A percentile compares a stretch with the other conserved stretches of the same genome.
phyloP scores from a whole-genome alignment of 2,797 vertebrate species.

The Percopsis omiscomaycus region DNA sequence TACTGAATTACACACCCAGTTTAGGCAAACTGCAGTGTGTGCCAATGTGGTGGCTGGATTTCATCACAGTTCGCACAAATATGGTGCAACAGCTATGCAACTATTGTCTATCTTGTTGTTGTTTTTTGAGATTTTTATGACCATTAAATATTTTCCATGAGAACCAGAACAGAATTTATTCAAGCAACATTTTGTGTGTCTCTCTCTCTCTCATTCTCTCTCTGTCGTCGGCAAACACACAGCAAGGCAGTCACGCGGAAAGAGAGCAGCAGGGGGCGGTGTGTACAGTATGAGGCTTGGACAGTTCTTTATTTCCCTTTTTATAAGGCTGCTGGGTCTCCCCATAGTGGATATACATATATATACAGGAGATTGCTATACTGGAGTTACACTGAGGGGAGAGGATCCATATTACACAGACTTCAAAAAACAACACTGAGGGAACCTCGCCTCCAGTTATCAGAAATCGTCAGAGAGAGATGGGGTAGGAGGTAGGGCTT shows the following conservation, averaged over 20 bases:
- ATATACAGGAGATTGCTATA: conserved; percentile 82
- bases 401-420: conserved; percentile 81
- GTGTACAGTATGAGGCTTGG: conserved; percentile 69
- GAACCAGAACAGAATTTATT: too few species aligned
- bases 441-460: conserved; percentile 77
- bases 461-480: conserved; percentile 68
- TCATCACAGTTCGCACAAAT: background rate
- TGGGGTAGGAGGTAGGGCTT: conserved; percentile 21
- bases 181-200: background rate
- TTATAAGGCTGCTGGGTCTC: conserved; percentile 82
- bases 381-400: conserved; percentile 78
- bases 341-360: conserved; percentile 80
- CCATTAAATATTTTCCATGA: background rate
- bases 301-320: conserved; percentile 84
- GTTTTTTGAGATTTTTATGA: conserved; percentile 2
- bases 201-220: background rate
- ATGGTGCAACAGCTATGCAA: background rate
- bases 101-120: background rate
- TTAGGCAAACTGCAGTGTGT: conserved; percentile 40
- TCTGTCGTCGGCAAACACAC: background rate
- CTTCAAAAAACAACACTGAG: conserved; percentile 83
- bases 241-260: conserved; percentile 7
- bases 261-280: conserved; percentile 33
- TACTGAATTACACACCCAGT: conserved; percentile 26
- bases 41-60: background rate